phyloP scores from a whole-genome alignment of 1,140 invertebrate genomes.

The Medauroidea extradentata region DNA sequence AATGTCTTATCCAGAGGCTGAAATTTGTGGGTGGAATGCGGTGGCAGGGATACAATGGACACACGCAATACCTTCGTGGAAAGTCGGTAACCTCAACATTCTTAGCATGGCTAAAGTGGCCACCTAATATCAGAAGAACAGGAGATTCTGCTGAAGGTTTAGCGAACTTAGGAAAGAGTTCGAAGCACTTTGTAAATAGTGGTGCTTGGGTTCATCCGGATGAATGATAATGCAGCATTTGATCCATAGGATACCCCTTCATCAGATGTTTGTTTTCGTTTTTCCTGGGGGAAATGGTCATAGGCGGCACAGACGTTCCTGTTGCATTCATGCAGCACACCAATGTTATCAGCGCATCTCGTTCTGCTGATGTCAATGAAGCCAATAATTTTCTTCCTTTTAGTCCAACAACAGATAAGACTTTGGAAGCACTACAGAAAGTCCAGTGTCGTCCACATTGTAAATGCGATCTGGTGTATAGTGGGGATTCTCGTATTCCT shows the following conservation, averaged over 20 bases:
- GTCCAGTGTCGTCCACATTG: constrained; percentile 24
- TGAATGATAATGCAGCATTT: constrained; percentile 23
- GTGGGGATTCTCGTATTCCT: constrained; percentile 19
- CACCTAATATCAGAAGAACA: constrained; percentile 18
- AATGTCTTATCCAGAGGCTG: constrained; percentile 41
- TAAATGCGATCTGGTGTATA: constrained; percentile 20
- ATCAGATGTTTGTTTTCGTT: constrained; percentile 19
- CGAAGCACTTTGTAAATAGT: constrained; percentile 36
- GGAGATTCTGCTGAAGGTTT: constrained; percentile 23
- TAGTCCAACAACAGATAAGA: constrained; percentile 22
- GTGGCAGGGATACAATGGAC: constrained; percentile 28
- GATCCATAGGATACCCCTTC: constrained; percentile 22
- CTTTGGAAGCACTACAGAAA: constrained; percentile 30
- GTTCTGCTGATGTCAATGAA: constrained; percentile 30
- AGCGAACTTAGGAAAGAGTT: constrained; percentile 28
- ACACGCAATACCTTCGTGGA: constrained; percentile 22
- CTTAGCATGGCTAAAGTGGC: not conserved
- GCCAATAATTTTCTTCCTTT: constrained; percentile 25
- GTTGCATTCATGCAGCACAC: constrained; percentile 34
- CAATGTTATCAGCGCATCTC: constrained; percentile 32
- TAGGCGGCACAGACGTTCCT: constrained; percentile 32
- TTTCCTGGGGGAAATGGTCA: constrained; percentile 35
- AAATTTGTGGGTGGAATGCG: constrained; percentile 39
- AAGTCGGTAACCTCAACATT: constrained; percentile 17
- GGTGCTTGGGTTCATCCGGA: constrained; percentile 36